Conservation (phyloP, 2,113 vertebrate species). For the Sturnus vulgaris region DNA sequence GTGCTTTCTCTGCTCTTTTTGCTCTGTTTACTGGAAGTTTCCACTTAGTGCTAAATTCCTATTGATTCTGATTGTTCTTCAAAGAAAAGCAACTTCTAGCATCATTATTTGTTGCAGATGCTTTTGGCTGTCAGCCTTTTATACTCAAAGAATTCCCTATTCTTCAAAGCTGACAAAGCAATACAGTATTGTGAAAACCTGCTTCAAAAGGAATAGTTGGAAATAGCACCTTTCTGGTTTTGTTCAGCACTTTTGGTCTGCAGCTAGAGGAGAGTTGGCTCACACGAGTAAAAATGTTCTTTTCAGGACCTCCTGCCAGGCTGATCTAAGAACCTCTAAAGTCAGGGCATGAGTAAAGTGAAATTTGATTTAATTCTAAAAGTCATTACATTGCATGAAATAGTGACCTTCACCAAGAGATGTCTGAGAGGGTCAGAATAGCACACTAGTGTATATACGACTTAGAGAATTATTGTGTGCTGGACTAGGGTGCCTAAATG, state of each 20-base stretch:
- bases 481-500: neutral
- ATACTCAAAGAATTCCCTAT: neutral
- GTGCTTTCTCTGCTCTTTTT: neutral
- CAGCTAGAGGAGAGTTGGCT: neutral
- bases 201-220: neutral
- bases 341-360: neutral
- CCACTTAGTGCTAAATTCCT: neutral
- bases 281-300: neutral
- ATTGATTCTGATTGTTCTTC: neutral
- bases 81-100: neutral
- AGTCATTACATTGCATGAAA: neutral
- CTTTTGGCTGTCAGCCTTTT: neutral
- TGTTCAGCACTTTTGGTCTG: neutral
- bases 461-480: neutral
- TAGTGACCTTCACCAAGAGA: neutral
- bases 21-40: neutral
- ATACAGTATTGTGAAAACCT: neutral
- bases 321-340: neutral
- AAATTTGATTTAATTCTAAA: neutral
- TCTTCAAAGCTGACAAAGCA: neutral
- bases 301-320: neutral
- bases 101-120: neutral
- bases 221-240: neutral
- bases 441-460: neutral
- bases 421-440: neutral